These are phyloP conservation scores for Platalea minor DNA, from an alignment of 2,797 vertebrate species.

Conservation along the genomic window DNA sequence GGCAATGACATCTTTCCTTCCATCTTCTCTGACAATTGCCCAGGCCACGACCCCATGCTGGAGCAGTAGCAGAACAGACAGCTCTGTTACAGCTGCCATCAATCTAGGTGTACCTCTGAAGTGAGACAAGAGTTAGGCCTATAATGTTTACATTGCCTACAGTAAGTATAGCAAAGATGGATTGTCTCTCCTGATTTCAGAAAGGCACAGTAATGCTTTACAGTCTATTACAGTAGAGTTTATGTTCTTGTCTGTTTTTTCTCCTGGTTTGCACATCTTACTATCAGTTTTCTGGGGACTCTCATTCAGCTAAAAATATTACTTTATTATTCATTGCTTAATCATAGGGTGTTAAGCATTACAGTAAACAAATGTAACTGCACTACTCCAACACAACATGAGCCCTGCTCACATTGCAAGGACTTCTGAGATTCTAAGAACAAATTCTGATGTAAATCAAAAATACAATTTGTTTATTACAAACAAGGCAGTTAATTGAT, in stretches of 20 bases:
- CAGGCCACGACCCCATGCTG: rapidly evolving
- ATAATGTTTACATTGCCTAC: neutral
- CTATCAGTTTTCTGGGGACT: neutral
- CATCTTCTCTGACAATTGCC: neutral
- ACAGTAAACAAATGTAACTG: neutral
- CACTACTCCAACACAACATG: neutral
- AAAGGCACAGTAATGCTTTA: neutral
- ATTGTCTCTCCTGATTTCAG: neutral
- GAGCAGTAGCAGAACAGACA: neutral
- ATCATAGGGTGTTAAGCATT: neutral
- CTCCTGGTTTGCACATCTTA: neutral
- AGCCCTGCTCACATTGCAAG: neutral
- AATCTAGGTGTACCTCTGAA: neutral
- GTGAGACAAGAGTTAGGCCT: neutral
- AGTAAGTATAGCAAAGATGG: neutral
- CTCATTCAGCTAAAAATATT: neutral
- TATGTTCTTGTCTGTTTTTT: neutral
- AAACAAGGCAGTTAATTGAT: neutral
- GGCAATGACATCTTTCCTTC: neutral
- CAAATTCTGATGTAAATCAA: neutral
- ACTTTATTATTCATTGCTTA: neutral
- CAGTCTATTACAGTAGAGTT: neutral
- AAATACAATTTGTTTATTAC: neutral
- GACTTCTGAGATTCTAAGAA: neutral
- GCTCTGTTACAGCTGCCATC: neutral